Percentiles rank a stretch among this genome's conserved stretches.
Conservation (phyloP, 1,140 invertebrate species). For the Arion vulgaris region DNA sequence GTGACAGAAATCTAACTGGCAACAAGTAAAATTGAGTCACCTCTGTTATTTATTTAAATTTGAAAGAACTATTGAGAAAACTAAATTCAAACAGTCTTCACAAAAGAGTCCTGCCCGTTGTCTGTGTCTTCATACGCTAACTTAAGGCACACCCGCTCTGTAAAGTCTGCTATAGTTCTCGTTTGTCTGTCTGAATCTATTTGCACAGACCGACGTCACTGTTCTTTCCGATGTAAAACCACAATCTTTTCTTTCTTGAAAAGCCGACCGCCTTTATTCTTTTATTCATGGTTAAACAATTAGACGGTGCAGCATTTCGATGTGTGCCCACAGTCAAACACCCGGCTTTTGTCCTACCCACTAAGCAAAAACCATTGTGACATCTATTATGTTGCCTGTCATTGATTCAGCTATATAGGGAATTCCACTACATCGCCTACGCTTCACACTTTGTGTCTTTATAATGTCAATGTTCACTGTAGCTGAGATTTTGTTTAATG, state of each 20-base stretch:
- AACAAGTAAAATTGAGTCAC: neutral
- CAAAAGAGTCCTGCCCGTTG: neutral
- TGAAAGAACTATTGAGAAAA: neutral
- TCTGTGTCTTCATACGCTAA: neutral
- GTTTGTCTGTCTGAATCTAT: neutral
- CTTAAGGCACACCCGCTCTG: neutral
- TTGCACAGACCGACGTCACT: neutral
- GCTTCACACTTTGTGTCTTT: neutral
- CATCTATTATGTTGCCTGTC: neutral
- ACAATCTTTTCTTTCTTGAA: neutral
- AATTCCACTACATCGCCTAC: neutral
- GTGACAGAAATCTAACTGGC: neutral
- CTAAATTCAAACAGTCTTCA: neutral
- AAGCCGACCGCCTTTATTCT: neutral
- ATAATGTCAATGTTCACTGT: neutral
- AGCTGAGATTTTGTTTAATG: neutral
- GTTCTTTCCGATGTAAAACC: neutral
- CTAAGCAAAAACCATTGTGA: neutral
- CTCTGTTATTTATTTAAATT: neutral
- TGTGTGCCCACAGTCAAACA: neutral
- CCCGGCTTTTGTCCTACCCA: neutral
- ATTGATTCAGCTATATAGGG: neutral
- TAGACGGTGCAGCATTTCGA: neutral
- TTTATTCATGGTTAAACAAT: neutral
- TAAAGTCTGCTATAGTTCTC: neutral